Conservation (phyloP, 2,888 invertebrate species). For the Scaptomyza caliginosa region DNA sequence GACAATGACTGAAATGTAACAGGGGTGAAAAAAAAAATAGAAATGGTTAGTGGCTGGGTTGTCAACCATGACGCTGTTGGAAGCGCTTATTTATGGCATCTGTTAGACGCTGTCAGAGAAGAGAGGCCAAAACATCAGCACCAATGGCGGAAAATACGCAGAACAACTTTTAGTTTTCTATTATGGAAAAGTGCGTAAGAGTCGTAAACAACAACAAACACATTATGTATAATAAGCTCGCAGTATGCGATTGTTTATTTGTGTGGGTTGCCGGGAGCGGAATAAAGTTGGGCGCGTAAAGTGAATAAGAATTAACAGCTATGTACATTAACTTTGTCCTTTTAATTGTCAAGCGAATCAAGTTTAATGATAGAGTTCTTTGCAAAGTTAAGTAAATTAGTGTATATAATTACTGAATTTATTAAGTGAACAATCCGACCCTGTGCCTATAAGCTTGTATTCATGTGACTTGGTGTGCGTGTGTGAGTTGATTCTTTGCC, state of each 20-base stretch:
- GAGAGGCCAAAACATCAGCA: neutral
- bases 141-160: neutral
- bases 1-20: conserved; percentile 17
- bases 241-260: neutral
- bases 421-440: neutral
- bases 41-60: neutral
- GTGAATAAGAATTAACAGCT: too few species aligned
- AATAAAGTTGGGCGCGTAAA: neutral
- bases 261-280: conserved; percentile 22
- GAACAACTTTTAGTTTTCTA: conserved; percentile 42
- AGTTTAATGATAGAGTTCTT: neutral
- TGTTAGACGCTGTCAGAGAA: conserved; percentile 18
- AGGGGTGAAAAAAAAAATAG: neutral
- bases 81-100: conserved; percentile 61
- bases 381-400: neutral
- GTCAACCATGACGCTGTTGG: conserved; percentile 23
- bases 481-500: conserved; percentile 18
- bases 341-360: neutral
- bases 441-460: conserved; percentile 4
- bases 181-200: conserved; percentile 49
- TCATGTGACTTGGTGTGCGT: neutral
- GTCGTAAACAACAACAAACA: conserved; percentile 55
- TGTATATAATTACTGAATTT: neutral
- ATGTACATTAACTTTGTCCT: too few species aligned
- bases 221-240: conserved; percentile 42